Conservation (phyloP, 2,888 invertebrate species). For the Allygus modestus region DNA sequence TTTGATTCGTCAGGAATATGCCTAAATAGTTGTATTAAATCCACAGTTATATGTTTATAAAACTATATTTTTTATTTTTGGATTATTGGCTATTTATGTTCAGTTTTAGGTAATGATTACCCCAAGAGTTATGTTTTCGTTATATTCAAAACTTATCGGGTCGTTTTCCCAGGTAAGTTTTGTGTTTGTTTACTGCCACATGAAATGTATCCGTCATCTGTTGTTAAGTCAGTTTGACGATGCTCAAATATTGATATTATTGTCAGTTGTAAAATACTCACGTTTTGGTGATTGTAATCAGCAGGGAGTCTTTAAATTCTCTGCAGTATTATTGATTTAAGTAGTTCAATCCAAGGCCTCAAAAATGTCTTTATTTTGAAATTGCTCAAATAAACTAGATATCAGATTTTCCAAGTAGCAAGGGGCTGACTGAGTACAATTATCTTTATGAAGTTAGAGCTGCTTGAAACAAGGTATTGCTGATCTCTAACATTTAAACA, state of each 20-base stretch:
- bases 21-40: no score
- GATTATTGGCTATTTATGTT: no score
- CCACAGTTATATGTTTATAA: no score
- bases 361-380: background rate
- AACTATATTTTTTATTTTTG: no score
- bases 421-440: no score
- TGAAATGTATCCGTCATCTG: background rate
- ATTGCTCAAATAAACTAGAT: no score
- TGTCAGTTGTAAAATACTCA: slow-evolving; percentile 13
- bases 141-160: background rate
- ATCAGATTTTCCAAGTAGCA: no score
- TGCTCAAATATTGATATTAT: slow-evolving; percentile 39
- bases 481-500: no score
- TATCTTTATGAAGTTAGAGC: no score
- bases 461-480: no score
- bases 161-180: background rate
- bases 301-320: background rate
- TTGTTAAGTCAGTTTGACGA: background rate
- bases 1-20: no score
- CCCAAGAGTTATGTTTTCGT: background rate
- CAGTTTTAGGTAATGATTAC: background rate
- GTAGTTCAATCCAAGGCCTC: background rate
- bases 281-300: background rate
- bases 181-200: no score
- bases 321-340: background rate